Percentiles rank a stretch among this genome's conserved stretches.
Conservation (phyloP, 2,797 vertebrate species). For the Okamejei kenojei region DNA sequence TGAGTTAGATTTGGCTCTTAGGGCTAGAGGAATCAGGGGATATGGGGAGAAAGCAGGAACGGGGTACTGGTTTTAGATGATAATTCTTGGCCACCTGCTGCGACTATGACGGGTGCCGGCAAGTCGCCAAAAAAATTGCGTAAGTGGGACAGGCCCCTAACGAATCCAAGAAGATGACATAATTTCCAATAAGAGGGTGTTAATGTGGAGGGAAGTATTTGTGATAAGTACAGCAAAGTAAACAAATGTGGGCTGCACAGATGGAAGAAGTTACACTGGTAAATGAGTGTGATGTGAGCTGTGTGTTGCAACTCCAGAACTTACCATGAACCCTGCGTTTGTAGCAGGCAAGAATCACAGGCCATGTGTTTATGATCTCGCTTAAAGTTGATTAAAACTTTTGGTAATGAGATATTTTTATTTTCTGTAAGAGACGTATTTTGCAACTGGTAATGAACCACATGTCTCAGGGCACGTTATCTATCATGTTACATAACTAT, state of each 20-base stretch:
- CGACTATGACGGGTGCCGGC: no score
- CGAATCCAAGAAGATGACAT: neutral
- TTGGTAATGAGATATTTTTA: slow-evolving; percentile 33
- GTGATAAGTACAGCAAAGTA: slow-evolving; percentile 3
- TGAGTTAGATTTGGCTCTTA: no score
- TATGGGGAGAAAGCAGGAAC: no score
- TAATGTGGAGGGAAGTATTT: neutral
- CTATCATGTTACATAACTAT: neutral
- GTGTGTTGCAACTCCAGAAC: neutral
- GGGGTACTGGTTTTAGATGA: no score
- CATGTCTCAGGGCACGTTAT: slow-evolving; percentile 1
- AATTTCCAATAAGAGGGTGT: neutral
- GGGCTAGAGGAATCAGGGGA: no score
- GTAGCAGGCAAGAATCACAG: neutral
- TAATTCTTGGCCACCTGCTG: no score
- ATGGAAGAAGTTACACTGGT: slow-evolving; percentile 17
- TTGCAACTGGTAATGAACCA: slow-evolving; percentile 10
- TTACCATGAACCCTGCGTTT: neutral
- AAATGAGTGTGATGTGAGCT: slow-evolving; percentile 26
- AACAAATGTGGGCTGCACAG: neutral
- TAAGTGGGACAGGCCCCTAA: no score
- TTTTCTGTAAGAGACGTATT: slow-evolving; percentile 8
- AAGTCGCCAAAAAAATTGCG: no score
- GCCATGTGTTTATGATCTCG: neutral
- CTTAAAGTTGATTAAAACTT: slow-evolving; percentile 16